These are phyloP conservation scores for Drusus annulatus DNA, from an alignment of 1,140 invertebrate genomes.

Conservation along the genomic window DNA sequence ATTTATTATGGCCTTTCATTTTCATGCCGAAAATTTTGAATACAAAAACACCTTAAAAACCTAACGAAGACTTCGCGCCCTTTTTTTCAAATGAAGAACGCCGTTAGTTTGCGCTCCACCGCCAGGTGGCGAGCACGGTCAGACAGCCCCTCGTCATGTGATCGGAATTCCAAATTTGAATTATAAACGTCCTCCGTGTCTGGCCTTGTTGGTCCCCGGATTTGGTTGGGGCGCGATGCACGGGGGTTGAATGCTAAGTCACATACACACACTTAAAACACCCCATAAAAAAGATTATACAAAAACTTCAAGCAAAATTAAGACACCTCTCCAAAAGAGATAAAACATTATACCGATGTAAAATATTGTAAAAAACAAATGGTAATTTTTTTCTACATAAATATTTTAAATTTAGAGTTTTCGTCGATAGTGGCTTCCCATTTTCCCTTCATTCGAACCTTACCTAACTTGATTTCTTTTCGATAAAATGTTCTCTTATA, in stretches of 20 bases:
- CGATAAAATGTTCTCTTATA: neutral
- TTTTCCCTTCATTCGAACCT: constrained; percentile 25
- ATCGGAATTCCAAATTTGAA: constrained; percentile 51
- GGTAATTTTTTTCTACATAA: neutral
- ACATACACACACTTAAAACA: constrained; percentile 8
- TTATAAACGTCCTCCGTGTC: constrained; percentile 51
- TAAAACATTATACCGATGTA: neutral
- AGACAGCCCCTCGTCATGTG: constrained; percentile 43
- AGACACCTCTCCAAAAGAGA: neutral
- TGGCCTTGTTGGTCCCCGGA: constrained; percentile 51
- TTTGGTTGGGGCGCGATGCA: constrained; percentile 47
- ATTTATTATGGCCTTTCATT: no score
- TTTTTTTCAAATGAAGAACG: no score
- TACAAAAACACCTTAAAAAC: no score
- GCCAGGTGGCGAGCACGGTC: constrained; percentile 20
- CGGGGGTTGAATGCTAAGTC: constrained; percentile 48
- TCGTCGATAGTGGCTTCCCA: neutral
- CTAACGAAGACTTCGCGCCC: no score
- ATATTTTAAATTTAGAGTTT: neutral
- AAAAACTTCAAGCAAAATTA: neutral
- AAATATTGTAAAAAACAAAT: no score
- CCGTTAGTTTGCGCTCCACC: neutral
- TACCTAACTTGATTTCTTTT: constrained; percentile 51
- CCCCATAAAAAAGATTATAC: neutral
- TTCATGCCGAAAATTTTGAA: no score